Evolutionary conservation across 2,113 vertebrate genomes (phyloP), one percentile per base, ranked within the genome.

Genomic region (Choloepus hoffmanni): DNA sequence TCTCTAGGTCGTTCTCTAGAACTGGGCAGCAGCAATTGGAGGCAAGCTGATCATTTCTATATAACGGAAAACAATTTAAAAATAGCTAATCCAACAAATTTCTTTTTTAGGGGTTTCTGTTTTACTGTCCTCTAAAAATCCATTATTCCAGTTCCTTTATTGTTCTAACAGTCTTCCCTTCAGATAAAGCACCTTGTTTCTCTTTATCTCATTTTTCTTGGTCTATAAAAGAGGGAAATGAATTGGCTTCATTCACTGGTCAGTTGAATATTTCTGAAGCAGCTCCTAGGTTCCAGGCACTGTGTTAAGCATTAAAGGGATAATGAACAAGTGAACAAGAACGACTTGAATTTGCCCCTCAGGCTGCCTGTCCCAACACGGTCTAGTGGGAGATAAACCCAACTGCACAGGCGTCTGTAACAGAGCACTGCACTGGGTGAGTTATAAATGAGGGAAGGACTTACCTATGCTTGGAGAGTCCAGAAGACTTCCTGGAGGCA

Each of bases 281-380:
- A 79, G 12, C 14, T 50, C 15, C 1, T 58, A 24, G 24, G 28
- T 48, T 73, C 45, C 11, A 53, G 43, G 28, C n/a, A 78, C 33
- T 62, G 7, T 15, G 33, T 5, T 83, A 40, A 53, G 21, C 1
- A 19, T 12, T 23, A 24, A 60, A 65, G 11, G 30, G 21, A 0
- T 19, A 30, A 14, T 50, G 48, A 11, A 50, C 7, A 1, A 70
- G 48, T 36, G 21, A n/a, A 50, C 82, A 60, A 74, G 40, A 82
- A 1, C 89, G 65, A 77, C n/a, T 6, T 2, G 12, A n/a, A 55
- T 53, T 28, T 7, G 0, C 8, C n/a, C 3, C 0, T 8, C n/a
- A 14, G 1, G 33, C 2, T 8, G 33, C 1, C 1, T 15, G 4
- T 11, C 19, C 43, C 28, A 26, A 63, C 0, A 0, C 3, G 18